Evolutionary conservation across 2,113 vertebrate genomes (phyloP).

Genomic region (Caretta caretta): DNA sequence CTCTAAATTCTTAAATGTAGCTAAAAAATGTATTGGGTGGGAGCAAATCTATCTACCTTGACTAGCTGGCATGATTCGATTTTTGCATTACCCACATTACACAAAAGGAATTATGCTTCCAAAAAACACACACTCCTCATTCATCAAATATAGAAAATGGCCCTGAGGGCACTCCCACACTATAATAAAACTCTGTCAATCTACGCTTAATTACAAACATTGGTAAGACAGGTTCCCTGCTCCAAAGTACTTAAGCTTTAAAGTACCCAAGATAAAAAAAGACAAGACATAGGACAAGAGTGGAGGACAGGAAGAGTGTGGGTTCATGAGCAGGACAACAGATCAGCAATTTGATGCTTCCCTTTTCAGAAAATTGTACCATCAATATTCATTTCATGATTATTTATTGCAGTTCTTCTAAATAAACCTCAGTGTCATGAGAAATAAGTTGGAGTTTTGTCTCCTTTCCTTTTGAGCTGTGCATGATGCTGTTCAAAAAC

Average conservation of each 20-base stretch:
- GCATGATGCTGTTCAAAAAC: neutral
- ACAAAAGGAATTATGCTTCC: slow-evolving; percentile 22
- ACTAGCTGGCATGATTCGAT: neutral
- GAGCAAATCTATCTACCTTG: neutral
- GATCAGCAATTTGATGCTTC: neutral
- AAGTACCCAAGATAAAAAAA: slow-evolving; percentile 40
- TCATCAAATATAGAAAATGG: neutral
- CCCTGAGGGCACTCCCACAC: neutral
- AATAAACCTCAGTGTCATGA: neutral
- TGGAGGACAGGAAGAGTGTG: neutral
- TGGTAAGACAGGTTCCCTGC: slow-evolving; percentile 23
- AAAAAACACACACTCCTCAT: neutral
- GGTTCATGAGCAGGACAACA: neutral
- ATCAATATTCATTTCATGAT: neutral
- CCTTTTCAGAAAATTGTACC: neutral
- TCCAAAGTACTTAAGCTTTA: neutral
- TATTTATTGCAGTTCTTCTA: slow-evolving; percentile 20
- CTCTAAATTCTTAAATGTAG: neutral
- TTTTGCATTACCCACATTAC: neutral
- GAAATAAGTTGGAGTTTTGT: neutral
- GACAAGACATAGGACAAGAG: neutral
- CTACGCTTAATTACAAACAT: slow-evolving; percentile 8
- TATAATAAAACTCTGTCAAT: slow-evolving; percentile 8
- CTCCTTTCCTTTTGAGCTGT: neutral
- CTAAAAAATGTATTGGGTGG: no score